A percentile compares a stretch with the other conserved stretches of the same genome.
Evolutionary conservation across 2,797 vertebrate species (phyloP).

Genomic region (Brachymystax lenok): DNA sequence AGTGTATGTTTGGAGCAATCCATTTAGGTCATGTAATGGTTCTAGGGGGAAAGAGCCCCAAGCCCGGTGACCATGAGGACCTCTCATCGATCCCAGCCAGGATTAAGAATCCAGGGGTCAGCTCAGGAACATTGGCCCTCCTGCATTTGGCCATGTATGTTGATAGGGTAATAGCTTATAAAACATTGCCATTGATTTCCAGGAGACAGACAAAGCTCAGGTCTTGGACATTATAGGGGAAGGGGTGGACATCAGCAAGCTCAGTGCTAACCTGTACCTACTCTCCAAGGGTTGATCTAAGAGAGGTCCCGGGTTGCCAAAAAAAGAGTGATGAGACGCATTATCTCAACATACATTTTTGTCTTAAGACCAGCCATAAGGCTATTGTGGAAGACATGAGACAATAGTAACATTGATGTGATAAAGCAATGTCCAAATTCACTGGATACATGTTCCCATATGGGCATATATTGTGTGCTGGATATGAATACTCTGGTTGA

Average conservation of each 20-base stretch:
- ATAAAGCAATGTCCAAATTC: constrained; percentile 25
- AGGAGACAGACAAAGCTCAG: constrained; percentile 18
- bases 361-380: constrained; percentile 16
- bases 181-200: constrained; percentile 55
- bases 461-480: constrained; percentile 38
- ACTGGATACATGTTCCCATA: constrained; percentile 21
- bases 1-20: constrained; percentile 28
- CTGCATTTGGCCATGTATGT: constrained; percentile 45
- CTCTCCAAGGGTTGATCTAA: constrained; percentile 15
- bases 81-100: constrained; percentile 44
- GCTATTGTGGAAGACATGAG: constrained; percentile 1
- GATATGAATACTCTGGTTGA: constrained; percentile 30
- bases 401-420: constrained; percentile 16
- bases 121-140: constrained; percentile 13
- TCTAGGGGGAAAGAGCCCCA: constrained; percentile 38
- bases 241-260: constrained; percentile 5
- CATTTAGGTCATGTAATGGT: constrained; percentile 41
- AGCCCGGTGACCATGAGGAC: not conserved
- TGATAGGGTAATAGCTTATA: constrained; percentile 53
- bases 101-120: constrained; percentile 44
- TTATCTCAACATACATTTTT: constrained; percentile 1
- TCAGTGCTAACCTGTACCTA: constrained; percentile 16
- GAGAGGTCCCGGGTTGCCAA: constrained; percentile 18
- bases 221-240: constrained; percentile 23
- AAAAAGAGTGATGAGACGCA: constrained; percentile 17